A percentile compares a stretch with the other conserved stretches of the same genome.
phyloP scores from a whole-genome alignment of 2,888 invertebrate species.

The Yponomeuta sedellus region DNA sequence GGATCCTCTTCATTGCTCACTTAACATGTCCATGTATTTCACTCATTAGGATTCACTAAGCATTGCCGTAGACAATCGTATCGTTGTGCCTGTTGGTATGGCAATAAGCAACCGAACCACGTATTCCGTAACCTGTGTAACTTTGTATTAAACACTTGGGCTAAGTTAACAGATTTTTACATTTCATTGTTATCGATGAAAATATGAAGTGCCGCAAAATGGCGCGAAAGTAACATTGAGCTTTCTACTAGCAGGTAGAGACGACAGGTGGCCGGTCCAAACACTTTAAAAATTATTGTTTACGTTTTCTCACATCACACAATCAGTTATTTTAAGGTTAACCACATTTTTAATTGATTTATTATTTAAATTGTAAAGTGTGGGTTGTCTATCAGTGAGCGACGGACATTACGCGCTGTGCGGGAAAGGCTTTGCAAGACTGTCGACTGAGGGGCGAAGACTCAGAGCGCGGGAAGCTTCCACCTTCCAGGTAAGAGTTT shows the following conservation, averaged over 20 bases:
- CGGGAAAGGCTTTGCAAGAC: slow-evolving; percentile 45
- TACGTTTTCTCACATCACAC: neutral
- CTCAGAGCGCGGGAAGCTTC: slow-evolving; percentile 36
- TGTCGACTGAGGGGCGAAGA: slow-evolving; percentile 56
- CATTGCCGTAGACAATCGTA: slow-evolving; percentile 54
- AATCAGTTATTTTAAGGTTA: neutral
- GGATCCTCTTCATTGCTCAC: slow-evolving; percentile 29
- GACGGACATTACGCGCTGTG: neutral
- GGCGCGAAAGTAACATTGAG: slow-evolving; percentile 59
- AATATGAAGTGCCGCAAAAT: neutral
- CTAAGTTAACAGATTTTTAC: slow-evolving; percentile 18
- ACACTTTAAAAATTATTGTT: neutral
- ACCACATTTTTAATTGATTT: neutral
- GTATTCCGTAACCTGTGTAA: slow-evolving; percentile 55
- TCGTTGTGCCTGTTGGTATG: slow-evolving; percentile 55
- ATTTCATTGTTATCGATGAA: neutral
- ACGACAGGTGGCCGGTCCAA: slow-evolving; percentile 9
- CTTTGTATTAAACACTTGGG: slow-evolving; percentile 45
- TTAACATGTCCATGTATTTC: slow-evolving; percentile 39
- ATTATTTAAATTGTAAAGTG: neutral
- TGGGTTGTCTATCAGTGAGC: neutral
- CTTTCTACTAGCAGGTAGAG: slow-evolving; percentile 27
- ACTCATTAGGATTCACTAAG: slow-evolving; percentile 46
- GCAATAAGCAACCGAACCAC: slow-evolving; percentile 67
- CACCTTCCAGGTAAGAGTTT: slow-evolving; percentile 68